Conservation (phyloP, 2,797 vertebrate species). For the Hippocampus kuda region DNA sequence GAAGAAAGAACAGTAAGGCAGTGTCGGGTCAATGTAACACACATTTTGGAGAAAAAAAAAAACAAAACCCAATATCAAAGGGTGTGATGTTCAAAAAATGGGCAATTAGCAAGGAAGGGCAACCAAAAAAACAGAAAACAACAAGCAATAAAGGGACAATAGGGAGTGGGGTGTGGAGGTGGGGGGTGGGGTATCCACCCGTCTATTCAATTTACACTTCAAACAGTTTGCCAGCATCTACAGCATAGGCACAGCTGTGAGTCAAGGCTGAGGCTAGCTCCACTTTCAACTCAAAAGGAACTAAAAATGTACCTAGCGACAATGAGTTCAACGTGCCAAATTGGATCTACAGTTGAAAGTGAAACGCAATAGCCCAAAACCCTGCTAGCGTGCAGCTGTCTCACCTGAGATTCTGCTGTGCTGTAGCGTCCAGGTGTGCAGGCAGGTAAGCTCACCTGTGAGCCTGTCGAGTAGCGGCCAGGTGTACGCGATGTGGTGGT, state of each 20-base stretch:
- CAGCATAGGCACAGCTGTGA: conserved; percentile 11
- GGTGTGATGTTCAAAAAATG: conserved; percentile 31
- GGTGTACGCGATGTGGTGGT: conserved; percentile 89
- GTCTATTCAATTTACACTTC: conserved; percentile 34
- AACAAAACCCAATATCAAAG: conserved; percentile 13
- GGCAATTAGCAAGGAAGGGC: conserved; percentile 48
- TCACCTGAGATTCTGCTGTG: conserved; percentile 69
- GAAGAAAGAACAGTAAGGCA: background rate
- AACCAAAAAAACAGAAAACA: background rate
- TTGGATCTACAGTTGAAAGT: conserved; percentile 33
- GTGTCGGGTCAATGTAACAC: conserved; percentile 14
- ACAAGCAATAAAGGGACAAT: background rate
- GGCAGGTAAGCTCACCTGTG: conserved; percentile 85
- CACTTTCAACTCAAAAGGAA: conserved; percentile 42
- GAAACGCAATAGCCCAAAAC: conserved; percentile 38
- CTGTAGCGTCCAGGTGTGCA: conserved; percentile 67
- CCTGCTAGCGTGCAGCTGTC: conserved; percentile 41
- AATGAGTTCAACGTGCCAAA: background rate
- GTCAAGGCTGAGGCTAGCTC: conserved; percentile 43
- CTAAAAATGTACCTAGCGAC: background rate
- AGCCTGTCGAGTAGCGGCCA: conserved; percentile 93
- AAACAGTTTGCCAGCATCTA: conserved; percentile 25
- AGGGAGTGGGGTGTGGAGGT: conserved; percentile 32
- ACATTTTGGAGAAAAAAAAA: conserved; percentile 27
- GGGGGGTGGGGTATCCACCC: conserved; percentile 22